A percentile compares a stretch with the other conserved stretches of the same genome.
These are phyloP conservation scores for Agapetus fuscipes DNA, from an alignment of 2,888 invertebrate genomes.

Conservation along the genomic window DNA sequence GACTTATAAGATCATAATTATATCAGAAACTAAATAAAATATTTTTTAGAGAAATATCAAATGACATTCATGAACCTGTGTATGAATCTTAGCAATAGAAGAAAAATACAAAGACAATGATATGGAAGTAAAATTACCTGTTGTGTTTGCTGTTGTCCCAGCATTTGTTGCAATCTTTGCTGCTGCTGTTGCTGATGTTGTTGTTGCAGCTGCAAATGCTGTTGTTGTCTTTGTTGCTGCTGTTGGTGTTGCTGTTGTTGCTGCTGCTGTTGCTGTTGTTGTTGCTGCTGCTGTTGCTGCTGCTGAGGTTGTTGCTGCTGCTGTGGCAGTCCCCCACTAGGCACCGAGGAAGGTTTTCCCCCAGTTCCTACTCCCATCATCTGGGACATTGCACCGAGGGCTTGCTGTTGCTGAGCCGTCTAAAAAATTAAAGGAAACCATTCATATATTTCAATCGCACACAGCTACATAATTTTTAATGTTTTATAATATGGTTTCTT, in stretches of 20 bases:
- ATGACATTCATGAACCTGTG: no score
- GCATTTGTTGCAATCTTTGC: conserved; percentile 47
- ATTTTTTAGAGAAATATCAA: no score
- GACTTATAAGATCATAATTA: no score
- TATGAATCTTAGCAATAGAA: no score
- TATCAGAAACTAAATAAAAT: no score
- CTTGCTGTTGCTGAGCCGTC: conserved; percentile 37
- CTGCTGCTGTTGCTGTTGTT: conserved; percentile 26
- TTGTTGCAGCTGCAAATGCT: conserved; percentile 27
- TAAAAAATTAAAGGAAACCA: conserved; percentile 30
- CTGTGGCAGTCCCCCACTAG: conserved; percentile 18
- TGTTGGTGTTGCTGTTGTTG: conserved; percentile 29
- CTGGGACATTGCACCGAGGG: conserved; percentile 31
- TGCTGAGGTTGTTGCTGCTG: conserved; percentile 43
- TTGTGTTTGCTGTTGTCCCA: conserved; percentile 46
- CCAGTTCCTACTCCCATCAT: conserved; percentile 27
- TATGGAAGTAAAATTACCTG: conserved; percentile 27
- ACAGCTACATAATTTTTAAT: no score
- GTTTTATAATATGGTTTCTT: no score
- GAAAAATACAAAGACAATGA: no score
- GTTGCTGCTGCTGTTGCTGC: conserved; percentile 34
- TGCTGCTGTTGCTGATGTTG: conserved; percentile 36
- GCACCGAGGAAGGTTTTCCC: conserved; percentile 4
- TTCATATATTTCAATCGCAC: no score
- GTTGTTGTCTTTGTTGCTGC: conserved; percentile 27